Conservation (phyloP, 2,113 vertebrate species). For the Pituophis catenifer region DNA sequence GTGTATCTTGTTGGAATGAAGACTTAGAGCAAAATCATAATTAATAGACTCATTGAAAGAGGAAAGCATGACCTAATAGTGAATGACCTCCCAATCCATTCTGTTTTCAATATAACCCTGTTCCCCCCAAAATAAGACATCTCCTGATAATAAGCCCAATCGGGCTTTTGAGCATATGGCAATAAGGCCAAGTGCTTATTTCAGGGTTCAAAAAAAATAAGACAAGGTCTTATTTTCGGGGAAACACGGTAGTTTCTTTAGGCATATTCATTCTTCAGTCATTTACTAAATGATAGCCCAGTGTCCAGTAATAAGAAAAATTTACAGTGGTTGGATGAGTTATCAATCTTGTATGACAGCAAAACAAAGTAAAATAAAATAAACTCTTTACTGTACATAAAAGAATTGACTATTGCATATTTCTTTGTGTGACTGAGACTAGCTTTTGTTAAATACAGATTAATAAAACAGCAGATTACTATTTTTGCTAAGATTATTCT, state of each 20-base stretch:
- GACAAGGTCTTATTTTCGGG: too few relatives aligned
- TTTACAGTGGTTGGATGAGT: not conserved
- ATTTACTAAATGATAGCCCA: not conserved
- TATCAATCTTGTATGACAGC: not conserved
- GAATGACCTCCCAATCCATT: not conserved
- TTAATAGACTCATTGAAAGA: not conserved
- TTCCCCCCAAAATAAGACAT: too few relatives aligned
- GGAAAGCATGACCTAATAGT: not conserved
- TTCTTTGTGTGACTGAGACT: not conserved
- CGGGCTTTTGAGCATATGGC: too few relatives aligned
- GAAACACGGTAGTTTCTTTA: not conserved
- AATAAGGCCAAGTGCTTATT: too few relatives aligned
- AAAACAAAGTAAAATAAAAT: not conserved
- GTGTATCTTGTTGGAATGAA: not conserved
- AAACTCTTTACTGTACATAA: not conserved
- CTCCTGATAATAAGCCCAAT: too few relatives aligned
- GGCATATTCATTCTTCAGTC: not conserved
- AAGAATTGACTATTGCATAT: not conserved
- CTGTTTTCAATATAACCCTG: not conserved
- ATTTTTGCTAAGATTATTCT: slow-evolving; percentile 1
- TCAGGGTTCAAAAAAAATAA: too few relatives aligned
- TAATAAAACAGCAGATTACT: not conserved
- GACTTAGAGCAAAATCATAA: slow-evolving; percentile 1
- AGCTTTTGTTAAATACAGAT: not conserved
- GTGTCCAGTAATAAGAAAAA: not conserved